Base-by-base conservation (phyloP, 2,113 vertebrate genomes). In the Anhinga anhinga region DNA sequence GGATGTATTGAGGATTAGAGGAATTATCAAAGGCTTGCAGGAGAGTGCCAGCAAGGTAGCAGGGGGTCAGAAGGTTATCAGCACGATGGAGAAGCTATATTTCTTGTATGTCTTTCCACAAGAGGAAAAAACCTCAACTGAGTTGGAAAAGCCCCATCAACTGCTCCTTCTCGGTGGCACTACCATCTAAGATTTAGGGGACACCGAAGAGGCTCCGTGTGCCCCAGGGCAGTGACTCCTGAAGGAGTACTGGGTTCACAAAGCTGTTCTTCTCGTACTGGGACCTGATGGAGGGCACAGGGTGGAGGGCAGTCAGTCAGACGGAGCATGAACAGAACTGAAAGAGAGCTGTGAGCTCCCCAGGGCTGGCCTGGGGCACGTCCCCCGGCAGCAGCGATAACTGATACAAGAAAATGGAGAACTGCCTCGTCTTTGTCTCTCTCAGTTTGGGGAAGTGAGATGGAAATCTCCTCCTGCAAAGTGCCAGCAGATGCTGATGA, bases 1-100 rank as follows among this genome's bases (percentile, higher is more conserved):
- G 88, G 88, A 90, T 81, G 76, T 93, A 65, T 6, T 5, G 34
- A 32, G 78, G 92, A 94, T 98, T 97, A 96, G 87, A 55, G 82
- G 80, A 92, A 95, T 97, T 95, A 80, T 36, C 50, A 53, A 36
- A 56, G 73, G 49, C 85, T 56, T 52, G 72, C 80, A 70, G 67
- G n/a, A 55, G 50, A 44, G 61, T 81, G 23, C 18, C 49, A 73
- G 32, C 11, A 19, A 55, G 21, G n/a, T 81, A 38, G 13, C 32
- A 79, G 40, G 16, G 29, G 85, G 80, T 95, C 76, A 94, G 85
- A 47, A 90, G 76, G 87, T 79, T 88, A 95, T 88, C 81, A 55
- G 76, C 4, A 3, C 2, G 49, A 18, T 45, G 77, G 70, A 82
- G 56, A 66, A 82, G 55, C 36, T 59, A 2, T 18, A 29, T 95